Evolutionary conservation across 2,113 vertebrate genomes (phyloP), one percentile per base, ranked within the genome.

Genomic region (Anseranas semipalmata): DNA sequence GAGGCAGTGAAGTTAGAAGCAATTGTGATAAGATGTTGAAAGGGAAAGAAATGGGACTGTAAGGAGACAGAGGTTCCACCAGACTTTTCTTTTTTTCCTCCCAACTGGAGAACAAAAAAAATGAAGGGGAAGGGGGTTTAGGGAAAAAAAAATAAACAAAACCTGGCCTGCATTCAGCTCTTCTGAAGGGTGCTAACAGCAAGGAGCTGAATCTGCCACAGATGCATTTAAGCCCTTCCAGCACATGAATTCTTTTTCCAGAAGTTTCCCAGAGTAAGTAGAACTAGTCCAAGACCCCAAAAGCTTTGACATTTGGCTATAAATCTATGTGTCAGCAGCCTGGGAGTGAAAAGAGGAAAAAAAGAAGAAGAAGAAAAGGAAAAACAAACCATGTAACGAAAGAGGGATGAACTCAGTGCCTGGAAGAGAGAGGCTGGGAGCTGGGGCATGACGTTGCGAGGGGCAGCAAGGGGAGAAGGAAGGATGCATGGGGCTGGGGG

Each of bases 201-300:
- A 81, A 96, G 92, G 74, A 87, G 93, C 90, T 88, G 87, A 68
- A 85, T 87, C 70, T 79, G 65, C 76, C 76, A 72, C 70, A 71
- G 90, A 87, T 67, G 71, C 72, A 91, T 91, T 91, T 78, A 88
- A 93, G 56, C 62, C 91, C 72, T 92, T 94, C 92, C 92, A 89
- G 77, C 63, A 63, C 65, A 88, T 15, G 87, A 90, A 93, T 90
- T 92, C 90, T 73, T 93, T 94, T 96, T 94, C 90, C 95, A 96
- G 95, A 96, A 92, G 90, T 94, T 94, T 96, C 92, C 63, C 92
- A 92, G 95, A 84, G 86, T 46, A 58, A 90, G 86, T 35, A 85
- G 84, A 93, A 60, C 11, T 50, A 74, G 88, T 82, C 95, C 90
- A 95, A 86, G 62, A 73, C 56, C 32, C 59, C 19, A 93, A 91